These are phyloP conservation scores for Notocelia uddmanniana DNA, from an alignment of 2,888 invertebrate species.

Conservation along the genomic window DNA sequence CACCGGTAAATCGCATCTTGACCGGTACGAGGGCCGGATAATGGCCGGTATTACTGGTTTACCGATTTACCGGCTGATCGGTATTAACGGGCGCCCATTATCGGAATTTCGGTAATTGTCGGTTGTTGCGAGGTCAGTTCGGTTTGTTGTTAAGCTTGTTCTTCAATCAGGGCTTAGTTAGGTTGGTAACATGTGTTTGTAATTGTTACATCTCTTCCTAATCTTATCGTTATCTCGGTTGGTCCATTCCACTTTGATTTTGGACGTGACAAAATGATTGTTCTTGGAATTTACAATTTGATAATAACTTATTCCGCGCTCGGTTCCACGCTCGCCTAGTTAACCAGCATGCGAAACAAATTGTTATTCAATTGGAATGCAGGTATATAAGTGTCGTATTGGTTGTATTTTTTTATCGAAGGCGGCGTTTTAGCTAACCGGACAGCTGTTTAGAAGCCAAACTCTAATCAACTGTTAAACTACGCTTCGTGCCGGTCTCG, in stretches of 20 bases:
- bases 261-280: neutral
- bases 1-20: constrained; percentile 23
- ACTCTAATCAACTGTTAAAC: too few relatives aligned
- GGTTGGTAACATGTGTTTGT: neutral
- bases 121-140: neutral
- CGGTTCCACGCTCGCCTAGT: neutral
- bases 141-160: constrained; percentile 12
- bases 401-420: too few relatives aligned
- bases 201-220: neutral
- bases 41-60: constrained; percentile 35
- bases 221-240: neutral
- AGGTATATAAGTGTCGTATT: neutral
- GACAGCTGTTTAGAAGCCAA: too few relatives aligned
- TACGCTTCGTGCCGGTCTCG: too few relatives aligned
- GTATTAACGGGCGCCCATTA: constrained; percentile 20
- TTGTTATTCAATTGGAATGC: neutral
- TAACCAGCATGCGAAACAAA: neutral
- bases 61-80: constrained; percentile 20
- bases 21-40: constrained; percentile 22
- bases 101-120: constrained; percentile 36
- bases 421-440: too few relatives aligned
- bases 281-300: neutral
- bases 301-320: neutral
- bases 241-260: neutral
- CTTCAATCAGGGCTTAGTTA: neutral